Percentiles rank a stretch among this genome's conserved stretches.
Conservation (phyloP, 2,113 vertebrate genomes). For the Tyto alba region DNA sequence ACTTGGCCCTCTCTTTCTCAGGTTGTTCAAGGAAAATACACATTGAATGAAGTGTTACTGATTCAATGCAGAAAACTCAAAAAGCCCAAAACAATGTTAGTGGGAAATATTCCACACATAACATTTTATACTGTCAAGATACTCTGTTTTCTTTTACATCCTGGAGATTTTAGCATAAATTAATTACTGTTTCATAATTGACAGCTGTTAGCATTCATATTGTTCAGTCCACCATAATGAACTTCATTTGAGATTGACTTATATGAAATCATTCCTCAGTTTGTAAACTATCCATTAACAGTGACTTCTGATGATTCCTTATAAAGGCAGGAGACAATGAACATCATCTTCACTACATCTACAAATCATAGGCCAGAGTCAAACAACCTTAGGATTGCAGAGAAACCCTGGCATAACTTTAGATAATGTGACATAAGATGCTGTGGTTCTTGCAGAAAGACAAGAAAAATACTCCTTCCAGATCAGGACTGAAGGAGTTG, state of each 20-base stretch:
- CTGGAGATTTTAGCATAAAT: background rate
- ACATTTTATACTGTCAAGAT: background rate
- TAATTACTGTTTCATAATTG: background rate
- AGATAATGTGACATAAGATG: background rate
- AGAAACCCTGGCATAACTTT: background rate
- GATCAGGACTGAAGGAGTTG: background rate
- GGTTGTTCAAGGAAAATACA: slow-evolving; percentile 3
- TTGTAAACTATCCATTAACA: background rate
- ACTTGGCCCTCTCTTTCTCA: background rate
- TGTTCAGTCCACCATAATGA: background rate
- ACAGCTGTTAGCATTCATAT: background rate
- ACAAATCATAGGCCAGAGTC: background rate
- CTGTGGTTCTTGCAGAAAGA: background rate
- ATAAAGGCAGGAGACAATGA: background rate
- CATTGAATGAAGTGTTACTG: background rate
- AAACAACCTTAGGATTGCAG: background rate
- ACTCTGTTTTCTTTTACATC: background rate
- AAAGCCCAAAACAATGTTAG: slow-evolving; percentile 5
- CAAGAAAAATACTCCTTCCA: background rate
- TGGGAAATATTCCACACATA: background rate
- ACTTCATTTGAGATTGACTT: background rate
- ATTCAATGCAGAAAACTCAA: background rate
- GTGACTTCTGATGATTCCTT: background rate
- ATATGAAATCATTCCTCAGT: background rate
- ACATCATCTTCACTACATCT: background rate